A percentile compares a stretch with the other conserved stretches of the same genome.
These are phyloP conservation scores for Portunus trituberculatus DNA, from an alignment of 1,140 invertebrate genomes.

Conservation along the genomic window DNA sequence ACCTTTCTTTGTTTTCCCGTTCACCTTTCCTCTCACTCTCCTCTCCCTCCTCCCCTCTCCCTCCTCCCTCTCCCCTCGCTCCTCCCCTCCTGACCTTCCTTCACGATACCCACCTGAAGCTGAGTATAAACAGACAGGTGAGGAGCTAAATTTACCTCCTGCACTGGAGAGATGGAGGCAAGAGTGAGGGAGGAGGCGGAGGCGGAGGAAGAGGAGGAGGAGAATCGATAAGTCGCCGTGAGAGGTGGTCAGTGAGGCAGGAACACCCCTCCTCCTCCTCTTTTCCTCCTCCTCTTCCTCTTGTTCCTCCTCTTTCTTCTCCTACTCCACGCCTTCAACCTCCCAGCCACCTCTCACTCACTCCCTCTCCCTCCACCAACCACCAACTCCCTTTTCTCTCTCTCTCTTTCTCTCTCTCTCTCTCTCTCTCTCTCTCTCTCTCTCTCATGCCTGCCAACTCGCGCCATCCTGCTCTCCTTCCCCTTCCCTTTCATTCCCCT, in stretches of 20 bases:
- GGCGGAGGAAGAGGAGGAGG: neutral
- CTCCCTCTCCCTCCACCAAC: neutral
- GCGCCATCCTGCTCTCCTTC: neutral
- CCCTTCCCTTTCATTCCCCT: neutral
- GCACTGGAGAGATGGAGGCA: neutral
- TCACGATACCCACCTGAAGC: constrained; percentile 9
- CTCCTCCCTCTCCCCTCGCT: neutral
- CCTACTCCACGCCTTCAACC: neutral
- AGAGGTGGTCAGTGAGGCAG: constrained; percentile 17
- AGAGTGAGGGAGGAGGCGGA: neutral
- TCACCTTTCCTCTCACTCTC: neutral
- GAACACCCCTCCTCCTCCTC: constrained; percentile 5
- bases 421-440: neutral
- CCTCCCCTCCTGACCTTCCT: neutral
- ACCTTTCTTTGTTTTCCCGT: neutral
- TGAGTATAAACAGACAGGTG: constrained; percentile 13
- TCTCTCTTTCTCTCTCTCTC: no score
- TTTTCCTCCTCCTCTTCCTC: neutral
- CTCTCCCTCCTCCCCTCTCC: neutral
- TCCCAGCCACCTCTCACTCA: neutral
- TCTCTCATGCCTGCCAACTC: neutral
- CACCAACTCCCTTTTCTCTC: no score
- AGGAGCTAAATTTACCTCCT: constrained; percentile 11
- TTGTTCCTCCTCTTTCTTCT: neutral
- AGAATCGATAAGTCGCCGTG: neutral